A percentile compares a stretch with the other conserved stretches of the same genome.
Conservation (phyloP, 1,140 invertebrate species). For the Brachionus asplanchnoidis region DNA sequence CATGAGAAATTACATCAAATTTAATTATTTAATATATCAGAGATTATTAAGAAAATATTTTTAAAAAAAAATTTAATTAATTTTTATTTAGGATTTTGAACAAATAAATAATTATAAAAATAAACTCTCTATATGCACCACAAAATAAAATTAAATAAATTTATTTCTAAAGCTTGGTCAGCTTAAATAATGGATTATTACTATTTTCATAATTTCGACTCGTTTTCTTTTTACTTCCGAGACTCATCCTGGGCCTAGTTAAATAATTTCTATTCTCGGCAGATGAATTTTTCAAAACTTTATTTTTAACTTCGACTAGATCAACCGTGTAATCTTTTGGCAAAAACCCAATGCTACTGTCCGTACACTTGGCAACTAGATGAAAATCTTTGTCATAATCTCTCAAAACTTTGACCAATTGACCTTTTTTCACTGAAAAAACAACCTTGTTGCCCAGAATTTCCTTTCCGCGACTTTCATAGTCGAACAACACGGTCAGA, state of each 20-base stretch:
- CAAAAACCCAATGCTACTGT: slow-evolving; percentile 20
- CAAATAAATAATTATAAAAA: not conserved
- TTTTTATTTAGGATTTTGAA: not conserved
- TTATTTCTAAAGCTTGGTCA: not conserved
- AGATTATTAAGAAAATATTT: too few relatives aligned
- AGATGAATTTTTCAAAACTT: not conserved
- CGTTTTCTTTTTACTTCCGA: not conserved
- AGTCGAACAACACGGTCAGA: slow-evolving; percentile 33
- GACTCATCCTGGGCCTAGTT: not conserved
- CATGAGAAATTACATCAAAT: too few relatives aligned
- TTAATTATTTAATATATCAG: too few relatives aligned
- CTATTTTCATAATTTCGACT: slow-evolving; percentile 29
- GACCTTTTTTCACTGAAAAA: slow-evolving; percentile 12
- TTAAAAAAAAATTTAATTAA: too few relatives aligned
- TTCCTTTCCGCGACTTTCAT: not conserved
- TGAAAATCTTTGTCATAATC: slow-evolving; percentile 31
- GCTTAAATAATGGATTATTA: slow-evolving; percentile 3
- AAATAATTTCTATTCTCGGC: not conserved
- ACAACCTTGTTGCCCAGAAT: not conserved
- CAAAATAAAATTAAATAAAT: not conserved
- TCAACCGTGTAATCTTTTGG: slow-evolving; percentile 32
- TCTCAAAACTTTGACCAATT: slow-evolving; percentile 28
- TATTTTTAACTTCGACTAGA: slow-evolving; percentile 21
- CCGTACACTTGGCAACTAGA: slow-evolving; percentile 1
- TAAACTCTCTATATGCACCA: not conserved